Conservation (phyloP, 2,888 invertebrate genomes). For the Drosophila yooni region DNA sequence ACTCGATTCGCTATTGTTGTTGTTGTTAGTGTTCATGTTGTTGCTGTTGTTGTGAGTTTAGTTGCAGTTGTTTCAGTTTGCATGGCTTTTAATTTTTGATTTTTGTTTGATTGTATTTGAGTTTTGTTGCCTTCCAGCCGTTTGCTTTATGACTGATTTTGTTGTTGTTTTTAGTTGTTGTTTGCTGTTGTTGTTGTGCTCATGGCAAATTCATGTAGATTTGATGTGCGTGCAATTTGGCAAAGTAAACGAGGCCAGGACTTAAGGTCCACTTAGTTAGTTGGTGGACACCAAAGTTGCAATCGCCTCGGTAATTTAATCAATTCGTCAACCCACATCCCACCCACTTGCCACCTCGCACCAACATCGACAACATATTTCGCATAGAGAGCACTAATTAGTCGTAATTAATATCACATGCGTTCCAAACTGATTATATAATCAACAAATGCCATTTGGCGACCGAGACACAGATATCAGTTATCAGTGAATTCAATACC, state of each 20-base stretch:
- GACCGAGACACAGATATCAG: conserved; percentile 11
- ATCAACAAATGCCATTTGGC: conserved; percentile 42
- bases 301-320: conserved; percentile 55
- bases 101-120: conserved; percentile 73
- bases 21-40: background rate
- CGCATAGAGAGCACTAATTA: conserved; percentile 45
- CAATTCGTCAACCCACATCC: conserved; percentile 28
- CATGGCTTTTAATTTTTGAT: conserved; percentile 69
- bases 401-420: conserved; percentile 57
- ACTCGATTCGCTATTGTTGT: conserved; percentile 24
- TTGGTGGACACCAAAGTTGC: conserved; percentile 36
- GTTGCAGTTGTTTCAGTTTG: conserved; percentile 50
- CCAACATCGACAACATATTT: conserved; percentile 21
- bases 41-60: conserved; percentile 27
- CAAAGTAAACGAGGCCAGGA: conserved; percentile 49
- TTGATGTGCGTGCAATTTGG: conserved; percentile 63
- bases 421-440: conserved; percentile 52
- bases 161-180: conserved; percentile 3
- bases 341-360: background rate
- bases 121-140: conserved; percentile 46
- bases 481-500: conserved; percentile 3
- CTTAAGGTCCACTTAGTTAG: conserved; percentile 38
- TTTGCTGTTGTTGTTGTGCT: conserved; percentile 24
- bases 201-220: conserved; percentile 64
- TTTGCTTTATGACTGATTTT: conserved; percentile 42